Evolutionary conservation across 2,113 vertebrate genomes (phyloP), one percentile per base, ranked within the genome.

Genomic region (Cranoglanis bouderius): DNA sequence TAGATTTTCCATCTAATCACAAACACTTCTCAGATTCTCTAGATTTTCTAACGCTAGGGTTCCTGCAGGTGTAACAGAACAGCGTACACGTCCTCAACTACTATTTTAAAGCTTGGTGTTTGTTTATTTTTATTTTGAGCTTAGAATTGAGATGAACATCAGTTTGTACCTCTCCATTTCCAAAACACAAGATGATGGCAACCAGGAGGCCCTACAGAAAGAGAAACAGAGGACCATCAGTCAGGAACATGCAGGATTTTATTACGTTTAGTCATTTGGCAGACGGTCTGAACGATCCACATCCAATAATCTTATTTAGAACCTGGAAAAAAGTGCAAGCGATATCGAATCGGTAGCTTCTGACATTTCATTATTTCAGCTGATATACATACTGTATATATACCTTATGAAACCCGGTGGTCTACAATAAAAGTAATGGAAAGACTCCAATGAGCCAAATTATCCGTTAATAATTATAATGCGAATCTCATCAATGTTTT

Each of bases 131-230:
- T 38, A 40, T 35, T 38, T 70, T 82, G 16, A 72, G n/a, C 46
- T 19, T 63, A 26, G 19, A 9, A 81, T 53, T 24, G 29, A 12
- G n/a, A 53, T 35, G 21, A n/a, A n/a, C 2, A 51, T 84, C 6
- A 18, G 82, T 82, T 87, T 87, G 83, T 94, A 96, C 96, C 96
- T 96, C 96, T 87, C 91, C 89, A 82, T 96, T 96, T 91, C 94
- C 95, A 92, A 96, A 96, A 89, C 96, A 96, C 91, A 96, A 96
- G 89, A 96, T 95, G 67, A 95, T 91, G 43, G 96, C 95, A 89
- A 96, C 96, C 89, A 96, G 85, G 57, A 96, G 87, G 40, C 96
- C 96, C 96, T 96, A 89, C 1, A 86, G 90, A 92, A 65, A 77
- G 3, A 65, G n/a, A 75, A 53, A 53, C 1, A 43, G 77, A 90